These are phyloP conservation scores for Labeo catla DNA, from an alignment of 2,113 vertebrate species.

Conservation along the genomic window DNA sequence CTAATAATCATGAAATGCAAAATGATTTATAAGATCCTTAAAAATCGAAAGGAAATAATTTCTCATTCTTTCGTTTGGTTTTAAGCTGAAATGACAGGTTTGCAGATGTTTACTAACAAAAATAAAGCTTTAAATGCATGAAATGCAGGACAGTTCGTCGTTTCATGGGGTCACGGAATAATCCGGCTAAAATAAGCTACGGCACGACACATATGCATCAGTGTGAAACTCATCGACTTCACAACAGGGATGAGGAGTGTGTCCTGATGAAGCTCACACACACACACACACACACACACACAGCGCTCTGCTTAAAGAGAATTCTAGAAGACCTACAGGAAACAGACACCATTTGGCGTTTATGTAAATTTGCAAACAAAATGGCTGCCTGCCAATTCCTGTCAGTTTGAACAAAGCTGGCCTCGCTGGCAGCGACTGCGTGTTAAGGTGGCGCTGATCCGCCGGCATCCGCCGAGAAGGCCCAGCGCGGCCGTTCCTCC, in stretches of 20 bases:
- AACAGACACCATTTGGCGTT: constrained; percentile 61
- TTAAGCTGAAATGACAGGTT: background rate
- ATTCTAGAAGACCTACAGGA: constrained; percentile 57
- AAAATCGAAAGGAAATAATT: too few relatives aligned
- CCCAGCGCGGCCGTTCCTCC: constrained; percentile 30
- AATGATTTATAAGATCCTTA: too few relatives aligned
- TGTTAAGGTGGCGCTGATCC: constrained; percentile 48
- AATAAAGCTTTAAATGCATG: background rate
- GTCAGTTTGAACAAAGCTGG: constrained; percentile 57
- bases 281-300: constrained; percentile 30
- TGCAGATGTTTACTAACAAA: background rate
- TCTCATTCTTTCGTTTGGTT: background rate
- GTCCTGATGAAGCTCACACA: constrained; percentile 36
- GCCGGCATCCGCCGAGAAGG: background rate
- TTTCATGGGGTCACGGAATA: constrained; percentile 46
- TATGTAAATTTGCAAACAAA: constrained; percentile 62
- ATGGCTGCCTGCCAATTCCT: constrained; percentile 65
- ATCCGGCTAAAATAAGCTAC: constrained; percentile 48
- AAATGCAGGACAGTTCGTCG: background rate
- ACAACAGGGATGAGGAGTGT: constrained; percentile 40
- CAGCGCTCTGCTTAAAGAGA: constrained; percentile 42
- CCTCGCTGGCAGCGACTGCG: constrained; percentile 32
- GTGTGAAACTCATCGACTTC: constrained; percentile 49
- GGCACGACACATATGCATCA: constrained; percentile 40
- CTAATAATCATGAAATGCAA: too few relatives aligned